phyloP scores from a whole-genome alignment of 2,113 vertebrate genomes.

The Rhinolophus sinicus region DNA sequence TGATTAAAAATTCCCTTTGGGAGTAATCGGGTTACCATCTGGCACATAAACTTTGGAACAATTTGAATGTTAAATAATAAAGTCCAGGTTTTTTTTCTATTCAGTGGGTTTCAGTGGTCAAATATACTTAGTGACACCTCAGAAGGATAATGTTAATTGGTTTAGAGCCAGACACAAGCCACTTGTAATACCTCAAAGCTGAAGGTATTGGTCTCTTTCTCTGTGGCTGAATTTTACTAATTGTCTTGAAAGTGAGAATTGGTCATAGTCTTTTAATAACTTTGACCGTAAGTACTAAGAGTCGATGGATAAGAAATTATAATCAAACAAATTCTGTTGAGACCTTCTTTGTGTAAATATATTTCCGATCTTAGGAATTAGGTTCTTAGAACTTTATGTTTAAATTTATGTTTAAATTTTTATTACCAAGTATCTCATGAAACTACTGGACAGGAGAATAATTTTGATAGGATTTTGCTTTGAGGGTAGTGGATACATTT shows the following conservation, averaged over 20 bases:
- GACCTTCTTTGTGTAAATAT: neutral
- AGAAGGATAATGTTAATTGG: neutral
- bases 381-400: neutral
- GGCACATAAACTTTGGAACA: conserved; percentile 45
- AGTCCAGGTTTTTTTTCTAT: conserved; percentile 25
- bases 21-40: conserved; percentile 31
- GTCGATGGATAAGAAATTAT: conserved; percentile 9
- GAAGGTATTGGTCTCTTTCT: neutral
- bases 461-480: conserved; percentile 37
- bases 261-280: neutral
- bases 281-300: neutral
- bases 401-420: conserved; percentile 8
- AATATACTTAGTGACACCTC: neutral
- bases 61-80: conserved; percentile 48
- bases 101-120: conserved; percentile 27
- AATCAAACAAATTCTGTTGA: neutral
- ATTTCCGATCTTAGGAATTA: conserved; percentile 21
- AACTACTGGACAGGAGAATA: neutral
- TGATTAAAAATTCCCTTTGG: conserved; percentile 52
- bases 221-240: neutral
- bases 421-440: conserved; percentile 17
- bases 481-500: conserved; percentile 32
- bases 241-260: neutral
- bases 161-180: neutral
- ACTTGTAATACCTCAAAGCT: neutral